phyloP scores from a whole-genome alignment of 1,140 invertebrate species.

The Helicoverpa zea region DNA sequence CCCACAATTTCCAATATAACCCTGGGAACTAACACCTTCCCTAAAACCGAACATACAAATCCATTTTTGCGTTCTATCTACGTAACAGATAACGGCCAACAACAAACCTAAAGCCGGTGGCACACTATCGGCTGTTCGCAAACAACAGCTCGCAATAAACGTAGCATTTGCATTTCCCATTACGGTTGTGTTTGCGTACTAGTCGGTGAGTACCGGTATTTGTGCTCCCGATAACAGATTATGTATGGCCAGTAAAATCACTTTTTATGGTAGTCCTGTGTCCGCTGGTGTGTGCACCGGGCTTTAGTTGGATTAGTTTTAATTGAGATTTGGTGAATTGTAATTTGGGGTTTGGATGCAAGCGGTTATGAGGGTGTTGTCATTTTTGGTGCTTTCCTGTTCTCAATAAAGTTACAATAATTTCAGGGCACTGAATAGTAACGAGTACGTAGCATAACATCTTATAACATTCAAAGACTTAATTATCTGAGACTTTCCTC shows the following conservation, averaged over 20 bases:
- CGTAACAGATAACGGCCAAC: slow-evolving; percentile 28
- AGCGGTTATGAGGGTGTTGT: slow-evolving; percentile 3
- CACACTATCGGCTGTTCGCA: slow-evolving; percentile 43
- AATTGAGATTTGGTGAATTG: slow-evolving; percentile 8
- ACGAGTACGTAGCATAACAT: too few species aligned
- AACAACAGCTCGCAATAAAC: slow-evolving; percentile 48
- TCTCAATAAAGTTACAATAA: background rate
- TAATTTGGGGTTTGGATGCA: background rate
- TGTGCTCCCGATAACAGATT: slow-evolving; percentile 42
- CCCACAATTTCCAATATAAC: background rate
- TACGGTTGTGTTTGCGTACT: slow-evolving; percentile 42
- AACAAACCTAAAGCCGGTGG: slow-evolving; percentile 42
- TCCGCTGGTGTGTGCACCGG: slow-evolving; percentile 7
- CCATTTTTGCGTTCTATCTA: slow-evolving; percentile 30
- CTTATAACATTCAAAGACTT: too few species aligned
- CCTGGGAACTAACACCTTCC: background rate
- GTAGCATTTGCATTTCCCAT: slow-evolving; percentile 50
- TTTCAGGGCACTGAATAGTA: too few species aligned
- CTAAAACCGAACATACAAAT: background rate
- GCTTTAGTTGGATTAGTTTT: slow-evolving; percentile 27
- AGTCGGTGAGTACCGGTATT: slow-evolving; percentile 30
- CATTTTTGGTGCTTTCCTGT: background rate
- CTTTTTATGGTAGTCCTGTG: slow-evolving; percentile 15
- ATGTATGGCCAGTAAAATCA: slow-evolving; percentile 56
- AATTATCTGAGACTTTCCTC: too few species aligned